phyloP scores from a whole-genome alignment of 1,140 invertebrate genomes.

The Drosophila bocki region DNA sequence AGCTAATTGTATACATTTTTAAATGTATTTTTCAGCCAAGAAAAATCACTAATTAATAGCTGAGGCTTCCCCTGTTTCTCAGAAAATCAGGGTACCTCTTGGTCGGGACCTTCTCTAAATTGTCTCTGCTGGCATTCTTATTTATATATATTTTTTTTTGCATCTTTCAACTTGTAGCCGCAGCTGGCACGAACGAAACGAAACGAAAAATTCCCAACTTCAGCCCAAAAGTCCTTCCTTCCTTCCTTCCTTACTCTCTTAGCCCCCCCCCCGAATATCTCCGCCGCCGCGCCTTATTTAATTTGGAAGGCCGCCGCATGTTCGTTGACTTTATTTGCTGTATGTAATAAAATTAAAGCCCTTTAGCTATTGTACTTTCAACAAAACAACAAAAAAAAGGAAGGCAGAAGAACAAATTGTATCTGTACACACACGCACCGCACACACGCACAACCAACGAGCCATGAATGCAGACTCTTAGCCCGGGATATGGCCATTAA shows the following conservation, averaged over 20 bases:
- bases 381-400: conserved; percentile 23
- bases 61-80: neutral
- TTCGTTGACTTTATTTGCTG: conserved; percentile 83
- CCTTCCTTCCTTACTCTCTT: neutral
- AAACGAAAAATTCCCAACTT: conserved; percentile 67
- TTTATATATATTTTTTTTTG: conserved; percentile 37
- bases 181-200: conserved; percentile 63
- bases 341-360: conserved; percentile 84
- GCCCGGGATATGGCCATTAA: conserved; percentile 77
- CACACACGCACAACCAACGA: conserved; percentile 54
- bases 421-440: conserved; percentile 42
- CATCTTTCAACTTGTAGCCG: conserved; percentile 71
- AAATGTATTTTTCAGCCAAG: neutral
- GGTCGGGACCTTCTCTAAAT: neutral
- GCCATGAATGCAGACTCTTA: conserved; percentile 80
- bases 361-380: conserved; percentile 80
- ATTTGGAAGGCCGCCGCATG: conserved; percentile 72
- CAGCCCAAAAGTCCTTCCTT: conserved; percentile 32
- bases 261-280: neutral
- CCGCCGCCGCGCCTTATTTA: conserved; percentile 67
- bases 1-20: neutral
- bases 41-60: too few relatives aligned
- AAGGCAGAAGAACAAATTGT: conserved; percentile 67
- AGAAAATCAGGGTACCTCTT: neutral
- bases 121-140: conserved; percentile 24